Base-by-base conservation (phyloP, 2,888 invertebrate genomes). In the Eupithecia pulchellata region DNA sequence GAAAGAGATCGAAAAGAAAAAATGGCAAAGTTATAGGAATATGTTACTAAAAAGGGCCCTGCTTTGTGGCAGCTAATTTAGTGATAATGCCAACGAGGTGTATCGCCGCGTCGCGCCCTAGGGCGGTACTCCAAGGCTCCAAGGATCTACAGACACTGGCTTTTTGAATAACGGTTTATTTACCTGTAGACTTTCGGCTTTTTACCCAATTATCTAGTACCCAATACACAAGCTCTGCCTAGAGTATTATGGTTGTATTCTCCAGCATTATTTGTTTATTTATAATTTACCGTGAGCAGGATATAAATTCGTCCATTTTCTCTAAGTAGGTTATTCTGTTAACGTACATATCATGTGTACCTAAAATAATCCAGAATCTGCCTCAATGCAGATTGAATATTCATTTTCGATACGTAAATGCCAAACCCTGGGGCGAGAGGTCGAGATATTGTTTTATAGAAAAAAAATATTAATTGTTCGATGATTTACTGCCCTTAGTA, bases 61-160 rank as follows among this genome's bases (percentile, higher is more conserved):
- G 82, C 83, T 87, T 81, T 86, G 88, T 79, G 79, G 89, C n/a
- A n/a, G n/a, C n/a, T 90, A 91, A 92, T 91, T 91, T 89, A 91
- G 91, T 89, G 90, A 91, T 92, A 92, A 92, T 79, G 82, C 77
- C 77, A 82, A 86, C 81, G 81, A 84, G 83, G 72, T 64, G 72
- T 71, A 66, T 30, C 32, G 84, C 85, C 82, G 76, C 64, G 72
- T 71, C 65, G n/a, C 32, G 84, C 85, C 82, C 75, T 73, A 70
- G 81, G 89, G 83, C 76, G 77, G 82, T 75, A 76, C 76, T 78
- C 73, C 30, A 71, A 14, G 6, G 29, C 76, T 78, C 73, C 30
- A 71, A 14, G 6, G 29, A 57, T 17, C 29, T 14, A 14, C 57
- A 27, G 20, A 52, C 25, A 25, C 0, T 14, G 27, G 42, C 27